phyloP scores from a whole-genome alignment of 2,888 invertebrate species.

The Neocrepidodera transversa region DNA sequence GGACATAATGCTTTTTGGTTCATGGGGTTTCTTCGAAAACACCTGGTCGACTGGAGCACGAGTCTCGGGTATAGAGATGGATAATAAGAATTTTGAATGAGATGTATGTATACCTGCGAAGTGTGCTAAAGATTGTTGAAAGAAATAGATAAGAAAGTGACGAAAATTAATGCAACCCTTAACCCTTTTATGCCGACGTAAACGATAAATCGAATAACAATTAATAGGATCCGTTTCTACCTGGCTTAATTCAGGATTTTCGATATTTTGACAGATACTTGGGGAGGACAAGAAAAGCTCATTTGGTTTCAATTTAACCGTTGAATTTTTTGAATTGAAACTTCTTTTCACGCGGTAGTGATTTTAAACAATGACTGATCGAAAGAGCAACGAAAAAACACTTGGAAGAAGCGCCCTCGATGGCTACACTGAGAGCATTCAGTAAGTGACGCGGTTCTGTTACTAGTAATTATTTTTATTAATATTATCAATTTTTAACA shows the following conservation, averaged over 20 bases:
- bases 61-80: slow-evolving; percentile 28
- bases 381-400: too few relatives aligned
- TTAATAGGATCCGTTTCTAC: not conserved
- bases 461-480: too few relatives aligned
- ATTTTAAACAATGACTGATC: too few relatives aligned
- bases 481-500: too few relatives aligned
- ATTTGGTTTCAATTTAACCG: too few relatives aligned
- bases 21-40: slow-evolving; percentile 37
- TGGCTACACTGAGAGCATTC: too few relatives aligned
- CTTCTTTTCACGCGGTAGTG: too few relatives aligned
- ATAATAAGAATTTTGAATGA: not conserved
- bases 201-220: not conserved
- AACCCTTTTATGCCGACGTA: not conserved
- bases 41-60: slow-evolving; percentile 47
- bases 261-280: not conserved
- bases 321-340: too few relatives aligned
- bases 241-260: too few relatives aligned
- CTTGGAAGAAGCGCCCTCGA: too few relatives aligned
- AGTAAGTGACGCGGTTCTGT: too few relatives aligned
- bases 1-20: slow-evolving; percentile 19
- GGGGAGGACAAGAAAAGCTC: too few relatives aligned
- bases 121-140: not conserved
- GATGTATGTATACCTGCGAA: not conserved
- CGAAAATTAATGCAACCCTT: not conserved
- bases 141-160: not conserved